A percentile compares a stretch with the other conserved stretches of the same genome.
These are phyloP conservation scores for Zosterops hypoxanthus DNA, from an alignment of 2,113 vertebrate species.

Conservation along the genomic window DNA sequence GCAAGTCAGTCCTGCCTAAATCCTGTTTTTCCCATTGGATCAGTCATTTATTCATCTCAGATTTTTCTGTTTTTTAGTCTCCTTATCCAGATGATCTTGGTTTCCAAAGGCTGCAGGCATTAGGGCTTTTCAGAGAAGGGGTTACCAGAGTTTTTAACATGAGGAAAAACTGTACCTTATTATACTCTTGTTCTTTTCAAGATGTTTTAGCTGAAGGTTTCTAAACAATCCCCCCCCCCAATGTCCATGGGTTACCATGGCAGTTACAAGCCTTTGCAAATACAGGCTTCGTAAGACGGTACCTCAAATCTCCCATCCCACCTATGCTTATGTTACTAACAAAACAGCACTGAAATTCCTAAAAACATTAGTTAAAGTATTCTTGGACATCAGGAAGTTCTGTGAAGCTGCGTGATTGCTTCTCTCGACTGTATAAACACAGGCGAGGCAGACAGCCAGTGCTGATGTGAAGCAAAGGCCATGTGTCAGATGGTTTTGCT, in stretches of 20 bases:
- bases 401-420: neutral
- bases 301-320: neutral
- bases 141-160: neutral
- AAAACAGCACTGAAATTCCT: neutral
- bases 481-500: neutral
- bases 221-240: neutral
- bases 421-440: neutral
- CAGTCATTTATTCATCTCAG: neutral
- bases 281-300: neutral
- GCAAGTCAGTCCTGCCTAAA: neutral
- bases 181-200: neutral
- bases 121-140: neutral
- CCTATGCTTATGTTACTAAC: neutral
- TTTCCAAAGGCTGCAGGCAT: neutral
- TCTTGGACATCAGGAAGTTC: neutral
- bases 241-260: accelerated
- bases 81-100: neutral
- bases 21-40: neutral
- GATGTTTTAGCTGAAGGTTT: neutral
- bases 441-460: neutral
- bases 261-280: neutral
- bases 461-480: neutral
- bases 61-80: neutral
- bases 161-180: neutral
- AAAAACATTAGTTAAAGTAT: neutral